Percentiles rank a stretch among this genome's conserved stretches.
Conservation (phyloP, 2,888 invertebrate species). For the Hydrotaea diabolus region DNA sequence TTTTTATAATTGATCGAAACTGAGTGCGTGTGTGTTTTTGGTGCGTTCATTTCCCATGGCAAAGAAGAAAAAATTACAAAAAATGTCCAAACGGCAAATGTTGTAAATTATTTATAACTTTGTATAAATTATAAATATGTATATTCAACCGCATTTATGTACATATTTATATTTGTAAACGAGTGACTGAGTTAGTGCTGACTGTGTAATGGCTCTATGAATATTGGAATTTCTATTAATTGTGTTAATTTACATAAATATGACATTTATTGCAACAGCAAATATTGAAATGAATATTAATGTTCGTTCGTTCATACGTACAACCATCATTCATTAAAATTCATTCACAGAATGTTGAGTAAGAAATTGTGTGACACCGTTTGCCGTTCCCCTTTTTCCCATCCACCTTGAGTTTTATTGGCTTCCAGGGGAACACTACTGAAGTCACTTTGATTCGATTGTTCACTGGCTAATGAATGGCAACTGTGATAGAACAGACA, state of each 20-base stretch:
- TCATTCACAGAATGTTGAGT: neutral
- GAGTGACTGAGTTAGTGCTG: too few species aligned
- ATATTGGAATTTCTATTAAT: neutral
- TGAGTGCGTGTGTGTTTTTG: too few species aligned
- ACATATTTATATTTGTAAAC: neutral
- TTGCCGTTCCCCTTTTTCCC: neutral
- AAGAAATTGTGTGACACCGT: constrained; percentile 21
- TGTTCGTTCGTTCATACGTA: neutral
- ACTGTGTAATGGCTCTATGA: too few species aligned
- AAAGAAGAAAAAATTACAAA: neutral
- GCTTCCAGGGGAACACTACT: neutral
- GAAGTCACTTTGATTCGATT: too few species aligned
- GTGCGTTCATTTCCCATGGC: too few species aligned
- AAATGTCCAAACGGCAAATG: neutral
- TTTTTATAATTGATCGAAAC: neutral
- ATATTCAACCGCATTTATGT: neutral
- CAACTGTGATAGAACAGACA: too few species aligned
- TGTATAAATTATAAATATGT: too few species aligned
- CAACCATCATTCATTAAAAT: constrained; percentile 3
- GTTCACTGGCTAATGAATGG: too few species aligned
- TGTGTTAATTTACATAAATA: constrained; percentile 10
- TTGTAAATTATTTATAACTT: neutral
- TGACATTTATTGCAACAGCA: constrained; percentile 33
- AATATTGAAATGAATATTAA: constrained; percentile 30
- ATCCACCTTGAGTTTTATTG: too few species aligned